phyloP scores from a whole-genome alignment of 1,140 invertebrate genomes.

The Lepidurus apus region DNA sequence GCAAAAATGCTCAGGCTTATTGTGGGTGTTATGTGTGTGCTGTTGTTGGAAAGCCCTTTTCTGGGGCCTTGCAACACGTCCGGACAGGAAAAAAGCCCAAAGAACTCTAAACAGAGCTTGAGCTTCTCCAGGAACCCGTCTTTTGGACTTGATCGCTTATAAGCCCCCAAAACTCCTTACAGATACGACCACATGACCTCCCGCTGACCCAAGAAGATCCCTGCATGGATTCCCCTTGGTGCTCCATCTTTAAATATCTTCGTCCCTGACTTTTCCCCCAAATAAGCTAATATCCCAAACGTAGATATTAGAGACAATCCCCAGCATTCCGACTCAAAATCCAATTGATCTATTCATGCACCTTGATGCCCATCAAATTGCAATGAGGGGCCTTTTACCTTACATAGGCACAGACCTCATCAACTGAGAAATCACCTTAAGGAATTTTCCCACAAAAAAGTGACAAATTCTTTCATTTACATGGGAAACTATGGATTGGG shows the following conservation, averaged over 20 bases:
- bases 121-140: too few species aligned
- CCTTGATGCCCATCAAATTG: neutral
- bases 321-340: neutral
- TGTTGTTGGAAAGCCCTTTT: neutral
- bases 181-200: neutral
- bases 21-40: neutral
- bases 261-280: neutral
- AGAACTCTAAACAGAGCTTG: too few species aligned
- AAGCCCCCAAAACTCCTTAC: neutral
- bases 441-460: neutral
- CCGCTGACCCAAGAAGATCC: neutral
- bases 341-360: neutral
- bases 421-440: neutral
- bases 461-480: neutral
- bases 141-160: neutral
- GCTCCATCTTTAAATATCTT: neutral
- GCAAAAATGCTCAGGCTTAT: neutral
- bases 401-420: neutral
- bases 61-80: neutral
- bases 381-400: neutral
- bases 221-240: neutral
- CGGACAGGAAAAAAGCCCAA: neutral
- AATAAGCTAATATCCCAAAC: constrained; percentile 4
- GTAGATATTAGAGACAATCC: neutral
- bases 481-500: too few species aligned